Evolutionary conservation across 2,113 vertebrate species (phyloP).

Genomic region (Crocuta crocuta): DNA sequence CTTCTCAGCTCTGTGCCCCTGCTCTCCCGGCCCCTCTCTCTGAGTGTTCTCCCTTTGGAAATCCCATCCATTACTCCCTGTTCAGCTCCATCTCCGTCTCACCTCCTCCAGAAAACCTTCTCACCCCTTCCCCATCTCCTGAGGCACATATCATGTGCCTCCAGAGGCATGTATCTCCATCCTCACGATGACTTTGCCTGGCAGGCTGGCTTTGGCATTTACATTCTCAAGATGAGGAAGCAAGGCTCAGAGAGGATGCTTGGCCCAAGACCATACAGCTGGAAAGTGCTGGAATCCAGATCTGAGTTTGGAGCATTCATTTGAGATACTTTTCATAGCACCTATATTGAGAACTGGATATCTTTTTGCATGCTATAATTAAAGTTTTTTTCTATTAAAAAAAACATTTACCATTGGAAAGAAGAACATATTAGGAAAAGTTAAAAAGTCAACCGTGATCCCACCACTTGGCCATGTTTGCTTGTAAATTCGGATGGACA

Average conservation of each 20-base stretch:
- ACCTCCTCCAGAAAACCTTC: neutral
- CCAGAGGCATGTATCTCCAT: neutral
- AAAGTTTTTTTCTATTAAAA: neutral
- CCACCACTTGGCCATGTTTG: neutral
- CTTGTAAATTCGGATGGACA: neutral
- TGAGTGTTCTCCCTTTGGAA: neutral
- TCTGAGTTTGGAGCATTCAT: neutral
- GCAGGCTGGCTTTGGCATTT: neutral
- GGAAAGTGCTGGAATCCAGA: neutral
- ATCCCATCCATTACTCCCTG: neutral
- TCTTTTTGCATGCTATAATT: conserved; percentile 11
- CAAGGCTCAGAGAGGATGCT: neutral
- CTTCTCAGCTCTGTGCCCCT: neutral
- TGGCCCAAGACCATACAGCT: neutral
- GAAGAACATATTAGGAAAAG: neutral
- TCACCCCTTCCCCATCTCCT: neutral
- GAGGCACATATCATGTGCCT: neutral
- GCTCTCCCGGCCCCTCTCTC: neutral
- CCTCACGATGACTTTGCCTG: neutral
- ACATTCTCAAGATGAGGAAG: neutral
- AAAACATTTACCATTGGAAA: neutral
- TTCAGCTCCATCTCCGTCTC: neutral
- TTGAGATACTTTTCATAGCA: neutral
- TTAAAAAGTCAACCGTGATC: neutral
- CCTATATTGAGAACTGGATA: neutral